A percentile compares a stretch with the other conserved stretches of the same genome.
These are phyloP conservation scores for Pangasianodon gigas DNA, from an alignment of 2,113 vertebrate genomes.

Conservation along the genomic window DNA sequence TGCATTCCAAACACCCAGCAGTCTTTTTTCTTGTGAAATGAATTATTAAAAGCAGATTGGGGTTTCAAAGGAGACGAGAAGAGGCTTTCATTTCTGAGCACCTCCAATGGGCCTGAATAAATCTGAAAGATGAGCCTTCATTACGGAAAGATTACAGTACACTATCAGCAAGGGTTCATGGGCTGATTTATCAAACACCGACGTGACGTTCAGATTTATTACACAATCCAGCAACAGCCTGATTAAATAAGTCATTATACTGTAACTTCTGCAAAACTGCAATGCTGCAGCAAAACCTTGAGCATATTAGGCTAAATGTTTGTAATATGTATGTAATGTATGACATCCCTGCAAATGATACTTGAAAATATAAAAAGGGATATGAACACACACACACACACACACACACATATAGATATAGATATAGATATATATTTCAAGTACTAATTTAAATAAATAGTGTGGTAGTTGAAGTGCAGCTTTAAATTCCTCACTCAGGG, in stretches of 20 bases:
- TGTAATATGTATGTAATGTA: not conserved
- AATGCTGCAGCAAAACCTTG: not conserved
- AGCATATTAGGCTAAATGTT: not conserved
- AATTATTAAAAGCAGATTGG: constrained; percentile 48
- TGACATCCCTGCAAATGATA: not conserved
- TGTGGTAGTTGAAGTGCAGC: too few species aligned
- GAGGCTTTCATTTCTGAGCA: constrained; percentile 32
- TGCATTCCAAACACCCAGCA: constrained; percentile 20
- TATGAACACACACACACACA: not conserved
- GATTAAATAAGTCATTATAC: not conserved
- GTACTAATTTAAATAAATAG: too few species aligned
- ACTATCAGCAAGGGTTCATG: not conserved
- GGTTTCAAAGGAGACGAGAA: constrained; percentile 28
- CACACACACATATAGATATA: not conserved
- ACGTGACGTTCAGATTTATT: not conserved
- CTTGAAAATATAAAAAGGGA: too few species aligned
- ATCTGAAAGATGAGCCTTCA: constrained; percentile 23
- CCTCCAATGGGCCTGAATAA: constrained; percentile 11
- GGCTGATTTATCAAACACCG: not conserved
- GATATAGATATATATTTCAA: too few species aligned
- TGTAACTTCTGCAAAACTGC: constrained; percentile 6
- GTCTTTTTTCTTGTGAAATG: constrained; percentile 19
- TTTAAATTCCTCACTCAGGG: too few species aligned
- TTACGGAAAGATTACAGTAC: constrained; percentile 34
- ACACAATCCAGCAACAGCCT: not conserved